These are phyloP conservation scores for Standfussiana lucernea DNA, from an alignment of 2,888 invertebrate species.

Conservation along the genomic window DNA sequence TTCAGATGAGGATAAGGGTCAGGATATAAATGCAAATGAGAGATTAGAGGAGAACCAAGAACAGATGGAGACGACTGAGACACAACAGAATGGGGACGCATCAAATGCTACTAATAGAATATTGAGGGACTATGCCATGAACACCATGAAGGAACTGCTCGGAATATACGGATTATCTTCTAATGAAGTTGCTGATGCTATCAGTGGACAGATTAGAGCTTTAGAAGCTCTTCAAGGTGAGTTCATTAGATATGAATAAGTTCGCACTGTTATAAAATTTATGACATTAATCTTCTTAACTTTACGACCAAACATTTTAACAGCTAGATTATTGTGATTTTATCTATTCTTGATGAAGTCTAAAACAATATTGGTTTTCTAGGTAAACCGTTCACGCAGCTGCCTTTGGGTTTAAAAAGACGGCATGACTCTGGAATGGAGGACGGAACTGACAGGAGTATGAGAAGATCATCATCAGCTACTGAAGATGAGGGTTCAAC, in stretches of 20 bases:
- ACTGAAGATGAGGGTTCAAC: slow-evolving; percentile 89
- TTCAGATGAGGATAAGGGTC: slow-evolving; percentile 88
- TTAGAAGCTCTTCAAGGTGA: slow-evolving; percentile 93
- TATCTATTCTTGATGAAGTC: slow-evolving; percentile 49
- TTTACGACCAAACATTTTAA: slow-evolving; percentile 53
- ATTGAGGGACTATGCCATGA: slow-evolving; percentile 94
- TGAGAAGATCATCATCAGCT: slow-evolving; percentile 86
- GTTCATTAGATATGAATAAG: slow-evolving; percentile 67
- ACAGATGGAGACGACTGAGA: slow-evolving; percentile 78
- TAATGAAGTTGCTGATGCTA: slow-evolving; percentile 93
- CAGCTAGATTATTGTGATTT: slow-evolving; percentile 30
- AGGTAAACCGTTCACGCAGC: slow-evolving; percentile 88
- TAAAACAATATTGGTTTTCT: slow-evolving; percentile 39
- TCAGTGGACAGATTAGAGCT: slow-evolving; percentile 92
- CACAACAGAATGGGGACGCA: slow-evolving; percentile 84
- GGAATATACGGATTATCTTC: slow-evolving; percentile 94
- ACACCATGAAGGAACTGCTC: slow-evolving; percentile 94
- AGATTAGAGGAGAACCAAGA: slow-evolving; percentile 83
- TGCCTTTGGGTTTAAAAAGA: slow-evolving; percentile 85
- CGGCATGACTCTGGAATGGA: slow-evolving; percentile 85
- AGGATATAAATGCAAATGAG: slow-evolving; percentile 88
- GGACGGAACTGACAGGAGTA: slow-evolving; percentile 83
- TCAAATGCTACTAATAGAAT: slow-evolving; percentile 91
- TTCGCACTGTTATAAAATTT: slow-evolving; percentile 57
- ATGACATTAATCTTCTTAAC: slow-evolving; percentile 51